These are phyloP conservation scores for Synergus umbraculus DNA, from an alignment of 2,888 invertebrate species.

Conservation along the genomic window DNA sequence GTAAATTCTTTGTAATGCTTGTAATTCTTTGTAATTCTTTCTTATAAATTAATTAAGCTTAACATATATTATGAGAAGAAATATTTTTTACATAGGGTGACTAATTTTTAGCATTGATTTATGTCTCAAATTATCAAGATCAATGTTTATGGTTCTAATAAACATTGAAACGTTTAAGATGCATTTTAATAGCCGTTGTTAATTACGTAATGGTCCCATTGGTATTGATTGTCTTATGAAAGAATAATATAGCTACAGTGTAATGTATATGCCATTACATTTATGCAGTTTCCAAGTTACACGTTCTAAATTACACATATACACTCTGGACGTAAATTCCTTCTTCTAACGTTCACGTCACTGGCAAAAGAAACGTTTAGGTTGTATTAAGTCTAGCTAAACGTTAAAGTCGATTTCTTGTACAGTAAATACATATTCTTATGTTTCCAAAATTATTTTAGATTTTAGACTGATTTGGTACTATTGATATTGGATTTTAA, in stretches of 20 bases:
- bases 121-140: background rate
- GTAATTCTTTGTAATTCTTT: no score
- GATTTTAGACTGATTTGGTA: no score
- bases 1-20: no score
- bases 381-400: background rate
- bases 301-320: background rate
- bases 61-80: no score
- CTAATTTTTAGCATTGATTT: no score
- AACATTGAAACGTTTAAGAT: constrained; percentile 2
- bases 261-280: background rate
- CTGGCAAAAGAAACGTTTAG: background rate
- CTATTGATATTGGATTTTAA: no score
- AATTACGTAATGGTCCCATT: background rate
- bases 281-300: background rate
- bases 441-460: no score
- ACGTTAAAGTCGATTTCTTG: background rate
- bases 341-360: background rate
- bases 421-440: background rate
- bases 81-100: no score
- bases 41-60: no score
- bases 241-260: background rate
- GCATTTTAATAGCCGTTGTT: background rate
- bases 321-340: background rate
- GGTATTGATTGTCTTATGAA: background rate
- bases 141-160: constrained; percentile 1